A percentile compares a stretch with the other conserved stretches of the same genome.
These are phyloP conservation scores for Corella eumyota DNA, from an alignment of 23 tunicate species.

Conservation along the genomic window DNA sequence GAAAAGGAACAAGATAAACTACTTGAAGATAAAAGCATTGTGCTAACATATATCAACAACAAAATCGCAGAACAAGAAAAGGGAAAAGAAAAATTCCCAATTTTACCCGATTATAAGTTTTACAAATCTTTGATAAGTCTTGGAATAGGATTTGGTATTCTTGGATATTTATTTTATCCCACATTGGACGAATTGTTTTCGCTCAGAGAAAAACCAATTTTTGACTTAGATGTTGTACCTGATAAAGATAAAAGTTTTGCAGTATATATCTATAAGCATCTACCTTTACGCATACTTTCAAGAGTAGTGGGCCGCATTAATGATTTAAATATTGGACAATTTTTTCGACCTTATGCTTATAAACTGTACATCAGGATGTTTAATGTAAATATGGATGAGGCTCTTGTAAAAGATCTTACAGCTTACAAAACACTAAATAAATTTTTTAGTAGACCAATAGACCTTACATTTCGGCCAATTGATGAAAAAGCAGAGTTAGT, in stretches of 20 bases:
- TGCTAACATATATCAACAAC: constrained; percentile 18
- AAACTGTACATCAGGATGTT: constrained; percentile 23
- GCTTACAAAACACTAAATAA: constrained; percentile 38
- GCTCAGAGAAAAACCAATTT: constrained; percentile 7
- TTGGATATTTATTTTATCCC: constrained; percentile 9
- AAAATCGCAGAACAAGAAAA: constrained; percentile 21
- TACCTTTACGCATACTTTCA: constrained; percentile 59
- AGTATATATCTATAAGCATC: constrained; percentile 11
- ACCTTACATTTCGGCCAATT: constrained; percentile 45
- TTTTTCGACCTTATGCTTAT: constrained; percentile 9
- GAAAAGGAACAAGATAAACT: constrained; percentile 6
- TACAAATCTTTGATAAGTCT: neutral
- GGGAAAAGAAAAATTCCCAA: constrained; percentile 10
- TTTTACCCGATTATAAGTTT: constrained; percentile 40
- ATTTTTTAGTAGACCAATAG: constrained; percentile 78
- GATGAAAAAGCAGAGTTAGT: constrained; percentile 28
- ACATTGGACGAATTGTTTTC: constrained; percentile 12
- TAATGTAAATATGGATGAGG: constrained; percentile 73
- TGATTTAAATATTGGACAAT: neutral
- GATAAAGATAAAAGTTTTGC: constrained; percentile 10
- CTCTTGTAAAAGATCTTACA: constrained; percentile 43
- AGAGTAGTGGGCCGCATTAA: constrained; percentile 43
- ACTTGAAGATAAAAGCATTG: constrained; percentile 29
- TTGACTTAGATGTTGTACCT: neutral
- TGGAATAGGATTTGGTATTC: neutral